Conservation (phyloP, 2,797 vertebrate species). For the Pangasius larnaudii region DNA sequence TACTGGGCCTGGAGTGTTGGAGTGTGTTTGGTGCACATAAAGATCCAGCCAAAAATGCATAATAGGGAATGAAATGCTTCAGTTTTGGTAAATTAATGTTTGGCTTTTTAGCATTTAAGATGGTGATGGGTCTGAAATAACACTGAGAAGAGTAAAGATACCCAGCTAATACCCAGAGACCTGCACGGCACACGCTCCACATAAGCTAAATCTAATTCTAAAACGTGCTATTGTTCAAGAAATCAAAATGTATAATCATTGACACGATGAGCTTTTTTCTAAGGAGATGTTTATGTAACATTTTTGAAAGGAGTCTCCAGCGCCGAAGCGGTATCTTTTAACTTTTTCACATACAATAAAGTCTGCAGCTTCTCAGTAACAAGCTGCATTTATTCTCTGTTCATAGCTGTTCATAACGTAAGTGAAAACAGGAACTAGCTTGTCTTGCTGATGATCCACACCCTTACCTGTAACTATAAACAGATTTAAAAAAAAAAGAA, state of each 20-base stretch:
- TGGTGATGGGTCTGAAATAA: too few relatives aligned
- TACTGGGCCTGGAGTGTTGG: background rate
- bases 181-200: too few relatives aligned
- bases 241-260: background rate
- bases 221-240: too few relatives aligned
- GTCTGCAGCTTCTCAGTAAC: too few relatives aligned
- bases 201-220: background rate
- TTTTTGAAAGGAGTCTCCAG: constrained; percentile 3
- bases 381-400: too few relatives aligned
- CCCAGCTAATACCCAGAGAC: background rate
- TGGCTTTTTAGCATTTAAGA: background rate
- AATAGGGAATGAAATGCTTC: background rate
- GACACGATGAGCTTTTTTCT: background rate
- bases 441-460: too few relatives aligned
- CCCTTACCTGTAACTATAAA: background rate
- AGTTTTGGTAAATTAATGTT: background rate
- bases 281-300: background rate
- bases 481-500: background rate
- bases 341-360: too few relatives aligned
- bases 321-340: background rate
- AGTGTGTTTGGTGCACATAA: too few relatives aligned
- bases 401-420: too few relatives aligned
- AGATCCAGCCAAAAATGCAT: too few relatives aligned
- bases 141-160: background rate
- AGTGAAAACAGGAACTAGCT: too few relatives aligned